Evolutionary conservation across 2,113 vertebrate genomes (phyloP).

Genomic region (Antechinus flavipes): DNA sequence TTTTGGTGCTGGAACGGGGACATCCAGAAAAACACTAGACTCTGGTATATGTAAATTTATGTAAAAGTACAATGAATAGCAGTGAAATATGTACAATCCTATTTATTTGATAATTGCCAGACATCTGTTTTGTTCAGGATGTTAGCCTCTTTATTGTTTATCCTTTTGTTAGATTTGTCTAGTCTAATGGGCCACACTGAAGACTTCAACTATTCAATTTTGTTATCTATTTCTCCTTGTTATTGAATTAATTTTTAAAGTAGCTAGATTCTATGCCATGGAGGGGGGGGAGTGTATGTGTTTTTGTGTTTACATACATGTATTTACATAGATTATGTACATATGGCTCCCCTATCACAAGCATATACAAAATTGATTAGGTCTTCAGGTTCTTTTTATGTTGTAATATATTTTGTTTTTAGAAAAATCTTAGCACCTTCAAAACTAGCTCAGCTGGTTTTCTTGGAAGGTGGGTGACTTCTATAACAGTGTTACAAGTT

Average conservation of each 20-base stretch:
- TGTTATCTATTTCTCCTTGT: no score
- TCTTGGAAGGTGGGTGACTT: slow-evolving; percentile 1
- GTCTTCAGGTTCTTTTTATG: background rate
- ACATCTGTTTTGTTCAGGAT: no score
- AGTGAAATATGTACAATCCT: no score
- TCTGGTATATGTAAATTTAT: background rate
- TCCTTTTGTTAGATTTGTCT: no score
- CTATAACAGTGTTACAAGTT: slow-evolving; percentile 47
- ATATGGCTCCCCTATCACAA: no score
- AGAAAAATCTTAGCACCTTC: slow-evolving; percentile 11
- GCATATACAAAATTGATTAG: background rate
- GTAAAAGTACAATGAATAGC: no score
- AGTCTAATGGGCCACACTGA: no score
- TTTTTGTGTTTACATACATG: background rate
- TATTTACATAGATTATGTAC: background rate
- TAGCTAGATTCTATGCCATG: background rate
- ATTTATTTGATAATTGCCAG: no score
- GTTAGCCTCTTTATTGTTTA: no score
- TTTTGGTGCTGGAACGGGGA: no score
- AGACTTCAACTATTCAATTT: no score
- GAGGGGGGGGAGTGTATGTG: background rate
- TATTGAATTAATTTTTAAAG: background rate
- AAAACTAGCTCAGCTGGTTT: background rate
- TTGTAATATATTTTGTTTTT: background rate
- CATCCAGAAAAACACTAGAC: no score